Percentiles rank a stretch among this genome's conserved stretches.
phyloP scores from a whole-genome alignment of 2,113 vertebrate genomes.

The Macquaria ambigua region DNA sequence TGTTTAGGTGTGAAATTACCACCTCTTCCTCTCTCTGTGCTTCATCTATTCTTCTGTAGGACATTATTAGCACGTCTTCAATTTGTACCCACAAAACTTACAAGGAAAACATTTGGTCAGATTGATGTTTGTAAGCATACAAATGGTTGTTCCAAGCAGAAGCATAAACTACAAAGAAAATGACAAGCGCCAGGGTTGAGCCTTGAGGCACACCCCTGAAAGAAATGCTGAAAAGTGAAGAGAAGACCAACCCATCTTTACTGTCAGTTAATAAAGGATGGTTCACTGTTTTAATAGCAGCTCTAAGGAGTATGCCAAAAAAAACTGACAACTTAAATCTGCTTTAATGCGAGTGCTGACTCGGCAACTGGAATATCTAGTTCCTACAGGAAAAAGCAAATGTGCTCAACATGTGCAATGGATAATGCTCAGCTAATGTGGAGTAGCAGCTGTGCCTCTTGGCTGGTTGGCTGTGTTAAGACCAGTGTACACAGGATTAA shows the following conservation, averaged over 20 bases:
- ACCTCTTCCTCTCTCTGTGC: not conserved
- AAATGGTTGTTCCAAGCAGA: not conserved
- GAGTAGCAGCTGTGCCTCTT: no score
- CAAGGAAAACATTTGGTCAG: not conserved
- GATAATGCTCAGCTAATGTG: not conserved
- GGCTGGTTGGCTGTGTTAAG: no score
- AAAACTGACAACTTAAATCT: not conserved
- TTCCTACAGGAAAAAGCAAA: not conserved
- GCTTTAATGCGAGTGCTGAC: not conserved
- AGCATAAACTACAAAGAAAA: not conserved
- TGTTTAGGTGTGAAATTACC: not conserved
- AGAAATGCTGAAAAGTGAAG: slow-evolving; percentile 5
- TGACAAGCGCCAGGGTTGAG: not conserved
- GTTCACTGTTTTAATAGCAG: not conserved
- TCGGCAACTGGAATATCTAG: not conserved
- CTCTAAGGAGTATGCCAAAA: not conserved
- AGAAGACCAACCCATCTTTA: not conserved
- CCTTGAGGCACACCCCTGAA: not conserved
- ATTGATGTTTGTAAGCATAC: not conserved
- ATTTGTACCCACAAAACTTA: not conserved
- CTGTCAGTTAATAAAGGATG: not conserved
- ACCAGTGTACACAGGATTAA: no score
- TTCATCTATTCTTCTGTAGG: not conserved
- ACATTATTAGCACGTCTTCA: not conserved
- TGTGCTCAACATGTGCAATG: not conserved